These are phyloP conservation scores for Polydrusus pterygomalis DNA, from an alignment of 2,888 invertebrate species.

Conservation along the genomic window DNA sequence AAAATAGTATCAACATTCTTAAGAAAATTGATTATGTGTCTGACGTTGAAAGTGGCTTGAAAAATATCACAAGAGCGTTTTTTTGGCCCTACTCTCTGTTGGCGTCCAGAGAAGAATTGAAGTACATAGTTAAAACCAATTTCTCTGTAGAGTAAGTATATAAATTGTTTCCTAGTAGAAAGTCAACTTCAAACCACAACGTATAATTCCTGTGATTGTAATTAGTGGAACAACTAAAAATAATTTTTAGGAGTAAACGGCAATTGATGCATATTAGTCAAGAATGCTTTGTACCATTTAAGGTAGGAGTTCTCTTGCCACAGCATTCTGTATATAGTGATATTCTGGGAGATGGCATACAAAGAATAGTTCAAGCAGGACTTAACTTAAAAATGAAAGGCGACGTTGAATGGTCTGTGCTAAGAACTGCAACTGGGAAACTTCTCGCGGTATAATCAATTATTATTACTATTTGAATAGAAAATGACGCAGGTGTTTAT, in stretches of 20 bases:
- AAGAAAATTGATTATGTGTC: slow-evolving; percentile 81
- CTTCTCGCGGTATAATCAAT: slow-evolving; percentile 76
- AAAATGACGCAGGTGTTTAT: not conserved
- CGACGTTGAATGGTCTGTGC: slow-evolving; percentile 84
- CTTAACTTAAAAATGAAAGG: slow-evolving; percentile 79
- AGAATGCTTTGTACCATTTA: slow-evolving; percentile 84
- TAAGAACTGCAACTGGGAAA: slow-evolving; percentile 77
- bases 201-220: no score
- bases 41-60: slow-evolving; percentile 80
- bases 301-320: slow-evolving; percentile 80
- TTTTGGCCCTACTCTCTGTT: slow-evolving; percentile 88
- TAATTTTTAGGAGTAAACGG: slow-evolving; percentile 73
- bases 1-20: slow-evolving; percentile 76
- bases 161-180: not conserved
- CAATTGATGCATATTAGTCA: slow-evolving; percentile 82
- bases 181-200: not conserved
- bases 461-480: no score
- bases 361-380: slow-evolving; percentile 80
- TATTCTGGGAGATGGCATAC: slow-evolving; percentile 77
- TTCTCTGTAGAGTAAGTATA: slow-evolving; percentile 76
- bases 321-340: slow-evolving; percentile 79
- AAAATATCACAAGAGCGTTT: slow-evolving; percentile 83
- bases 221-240: not conserved
- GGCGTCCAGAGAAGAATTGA: slow-evolving; percentile 82
- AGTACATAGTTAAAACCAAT: slow-evolving; percentile 83